phyloP scores from a whole-genome alignment of 2,113 vertebrate genomes.

The Mus spicilegus region DNA sequence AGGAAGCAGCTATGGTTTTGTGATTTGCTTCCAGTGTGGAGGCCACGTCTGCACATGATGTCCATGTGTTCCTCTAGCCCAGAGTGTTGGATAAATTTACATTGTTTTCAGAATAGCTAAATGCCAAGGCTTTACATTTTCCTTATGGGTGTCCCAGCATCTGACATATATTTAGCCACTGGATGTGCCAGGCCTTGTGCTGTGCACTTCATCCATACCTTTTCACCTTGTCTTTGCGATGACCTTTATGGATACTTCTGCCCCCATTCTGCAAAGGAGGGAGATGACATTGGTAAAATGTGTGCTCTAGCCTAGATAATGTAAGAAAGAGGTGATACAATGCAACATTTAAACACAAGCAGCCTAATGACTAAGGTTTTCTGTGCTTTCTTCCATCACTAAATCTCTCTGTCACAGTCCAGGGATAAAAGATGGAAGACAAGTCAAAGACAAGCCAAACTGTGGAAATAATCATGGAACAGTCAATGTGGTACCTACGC shows the following conservation, averaged over 20 bases:
- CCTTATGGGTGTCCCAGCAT: not conserved
- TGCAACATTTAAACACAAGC: not conserved
- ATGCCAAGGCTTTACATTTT: not conserved
- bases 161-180: not conserved
- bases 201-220: not conserved
- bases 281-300: not conserved
- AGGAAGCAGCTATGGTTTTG: not conserved
- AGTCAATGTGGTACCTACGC: not conserved
- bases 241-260: not conserved
- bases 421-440: not conserved
- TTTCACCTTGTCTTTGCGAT: not conserved
- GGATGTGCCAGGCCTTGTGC: not conserved
- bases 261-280: not conserved
- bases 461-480: not conserved
- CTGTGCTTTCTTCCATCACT: not conserved
- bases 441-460: not conserved
- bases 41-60: slow-evolving; percentile 20
- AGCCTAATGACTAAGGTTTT: not conserved
- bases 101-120: not conserved
- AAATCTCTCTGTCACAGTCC: not conserved
- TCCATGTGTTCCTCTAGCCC: not conserved
- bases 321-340: not conserved
- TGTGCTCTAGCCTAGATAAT: not conserved
- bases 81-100: not conserved
- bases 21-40: slow-evolving; percentile 1